Evolutionary conservation across 1,140 invertebrate genomes (phyloP).

Genomic region (Heliothis virescens): DNA sequence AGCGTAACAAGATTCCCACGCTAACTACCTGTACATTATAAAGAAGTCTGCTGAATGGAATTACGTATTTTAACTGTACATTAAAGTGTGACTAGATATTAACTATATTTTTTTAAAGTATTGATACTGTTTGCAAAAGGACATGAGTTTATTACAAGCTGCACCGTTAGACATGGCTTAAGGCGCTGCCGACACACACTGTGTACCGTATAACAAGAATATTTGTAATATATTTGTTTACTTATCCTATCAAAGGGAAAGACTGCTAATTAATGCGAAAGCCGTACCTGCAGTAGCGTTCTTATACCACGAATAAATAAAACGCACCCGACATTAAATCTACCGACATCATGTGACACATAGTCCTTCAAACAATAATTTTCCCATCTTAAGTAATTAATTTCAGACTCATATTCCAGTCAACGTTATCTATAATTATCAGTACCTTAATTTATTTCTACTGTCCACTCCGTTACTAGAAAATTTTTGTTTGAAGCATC

Average conservation of each 20-base stretch:
- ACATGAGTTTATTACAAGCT: not conserved
- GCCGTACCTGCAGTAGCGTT: conserved; percentile 23
- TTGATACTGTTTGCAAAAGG: not conserved
- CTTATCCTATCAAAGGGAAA: conserved; percentile 23
- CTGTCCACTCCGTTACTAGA: conserved; percentile 53
- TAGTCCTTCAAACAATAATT: conserved; percentile 74
- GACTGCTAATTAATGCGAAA: conserved; percentile 29
- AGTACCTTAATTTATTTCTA: conserved; percentile 66
- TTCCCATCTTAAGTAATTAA: conserved; percentile 63
- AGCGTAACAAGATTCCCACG: no score
- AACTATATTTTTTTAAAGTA: no score
- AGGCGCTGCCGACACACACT: conserved; percentile 20
- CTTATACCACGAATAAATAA: conserved; percentile 28
- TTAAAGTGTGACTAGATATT: no score
- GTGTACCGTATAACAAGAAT: conserved; percentile 14
- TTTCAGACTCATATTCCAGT: conserved; percentile 69
- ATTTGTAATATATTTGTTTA: conserved; percentile 18
- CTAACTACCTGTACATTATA: no score
- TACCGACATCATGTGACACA: conserved; percentile 20
- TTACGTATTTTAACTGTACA: no score
- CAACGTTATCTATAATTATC: conserved; percentile 60
- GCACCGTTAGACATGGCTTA: conserved; percentile 17
- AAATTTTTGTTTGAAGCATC: conserved; percentile 75
- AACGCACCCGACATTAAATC: not conserved
- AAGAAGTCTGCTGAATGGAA: no score